Evolutionary conservation across 2,888 invertebrate genomes (phyloP), one percentile per base, ranked within the genome.

Genomic region (Amaurobius ferox): DNA sequence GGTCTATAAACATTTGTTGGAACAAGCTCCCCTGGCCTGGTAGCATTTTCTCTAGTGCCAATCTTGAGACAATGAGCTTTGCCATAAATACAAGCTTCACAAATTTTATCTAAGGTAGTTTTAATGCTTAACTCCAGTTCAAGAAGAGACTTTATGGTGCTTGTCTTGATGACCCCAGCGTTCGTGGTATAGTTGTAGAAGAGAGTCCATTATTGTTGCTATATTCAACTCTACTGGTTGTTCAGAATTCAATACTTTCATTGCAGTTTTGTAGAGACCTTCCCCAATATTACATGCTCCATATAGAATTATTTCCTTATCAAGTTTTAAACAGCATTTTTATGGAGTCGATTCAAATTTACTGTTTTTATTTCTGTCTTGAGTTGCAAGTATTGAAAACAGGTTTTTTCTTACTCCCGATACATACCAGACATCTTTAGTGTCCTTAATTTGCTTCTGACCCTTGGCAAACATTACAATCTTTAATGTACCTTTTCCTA

Each of bases 321-420:
- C 30, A 5, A 81, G 55, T 30, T 67, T 55, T 30, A 74, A 55
- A 39, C 70, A 67, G n/a, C 44, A 64, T 26, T 26, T 30, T 7
- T 23, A 40, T 2, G 19, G n/a, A 64, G 35, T 71, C 7, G 48
- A 61, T 29, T 28, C 35, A 28, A 39, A 61, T 23, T 32, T 68
- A 11, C 66, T 85, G 2, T 64, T 66, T 28, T 26, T 39, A 9
- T 66, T 68, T 81, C 32, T 68, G 71, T 66, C 62, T 76, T 61
- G 62, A 62, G 73, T 28, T 16, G 73, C 73, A 11, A 73, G n/a
- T 28, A 39, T 39, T 11, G 62, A 73, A 73, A 73, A 61, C 26
- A 73, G 35, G 19, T 72, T 72, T 72, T 32, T 72, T 13, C 19
- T 72, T 6, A 72, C 61, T 19, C 16, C 35, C 16, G 62, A 62